Conservation (phyloP, 2,113 vertebrate species). For the Chloropsis cyanopogon region DNA sequence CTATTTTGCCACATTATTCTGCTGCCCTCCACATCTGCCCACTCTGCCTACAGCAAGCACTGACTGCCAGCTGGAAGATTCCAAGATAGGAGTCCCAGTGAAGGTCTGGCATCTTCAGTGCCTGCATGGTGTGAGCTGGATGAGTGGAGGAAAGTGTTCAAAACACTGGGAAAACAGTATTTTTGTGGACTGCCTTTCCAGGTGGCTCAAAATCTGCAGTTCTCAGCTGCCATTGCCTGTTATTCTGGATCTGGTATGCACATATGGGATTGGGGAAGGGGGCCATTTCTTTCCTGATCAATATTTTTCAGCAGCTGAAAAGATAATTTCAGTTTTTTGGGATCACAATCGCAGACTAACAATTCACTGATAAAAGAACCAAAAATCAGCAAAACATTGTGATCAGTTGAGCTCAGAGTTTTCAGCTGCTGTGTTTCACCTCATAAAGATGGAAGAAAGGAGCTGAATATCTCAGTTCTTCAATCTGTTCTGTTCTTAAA, state of each 20-base stretch:
- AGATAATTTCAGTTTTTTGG: background rate
- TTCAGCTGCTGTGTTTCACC: background rate
- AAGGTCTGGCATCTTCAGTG: background rate
- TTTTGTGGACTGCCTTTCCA: background rate
- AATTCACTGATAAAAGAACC: background rate
- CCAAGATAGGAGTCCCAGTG: fast-evolving
- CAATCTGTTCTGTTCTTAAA: background rate
- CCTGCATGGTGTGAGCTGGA: fast-evolving
- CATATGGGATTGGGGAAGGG: background rate
- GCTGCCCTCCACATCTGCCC: background rate
- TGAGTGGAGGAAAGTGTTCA: background rate
- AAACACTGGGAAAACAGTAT: background rate
- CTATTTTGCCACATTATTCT: background rate
- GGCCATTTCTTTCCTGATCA: background rate
- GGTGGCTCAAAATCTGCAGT: background rate
- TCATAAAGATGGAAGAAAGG: background rate
- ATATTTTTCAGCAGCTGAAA: background rate
- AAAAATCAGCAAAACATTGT: background rate
- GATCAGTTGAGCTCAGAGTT: background rate
- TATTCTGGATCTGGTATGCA: background rate
- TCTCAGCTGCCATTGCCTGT: background rate
- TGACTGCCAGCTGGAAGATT: background rate
- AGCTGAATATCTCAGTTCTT: background rate
- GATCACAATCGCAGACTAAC: background rate
- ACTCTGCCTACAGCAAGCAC: background rate